These are phyloP conservation scores for Willowsia nigromaculata DNA, from an alignment of 2,888 invertebrate species.

Conservation along the genomic window DNA sequence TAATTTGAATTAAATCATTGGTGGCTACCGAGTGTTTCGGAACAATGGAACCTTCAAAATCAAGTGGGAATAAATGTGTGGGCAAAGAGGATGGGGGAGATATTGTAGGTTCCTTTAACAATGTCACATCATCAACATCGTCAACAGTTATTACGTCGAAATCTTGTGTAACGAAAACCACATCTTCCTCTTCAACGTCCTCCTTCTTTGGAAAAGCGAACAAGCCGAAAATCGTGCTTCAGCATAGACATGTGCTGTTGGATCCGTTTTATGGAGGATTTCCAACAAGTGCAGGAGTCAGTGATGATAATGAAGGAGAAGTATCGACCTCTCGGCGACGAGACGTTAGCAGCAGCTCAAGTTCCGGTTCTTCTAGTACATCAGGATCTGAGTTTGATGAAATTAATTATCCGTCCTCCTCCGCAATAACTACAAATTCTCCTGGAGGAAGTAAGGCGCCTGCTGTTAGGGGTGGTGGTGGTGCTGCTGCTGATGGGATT, in stretches of 20 bases:
- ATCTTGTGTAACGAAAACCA: not conserved
- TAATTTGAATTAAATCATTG: too few species aligned
- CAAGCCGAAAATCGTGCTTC: not conserved
- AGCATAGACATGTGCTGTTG: not conserved
- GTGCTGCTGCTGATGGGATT: too few species aligned
- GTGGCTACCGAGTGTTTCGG: too few species aligned
- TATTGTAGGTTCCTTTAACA: not conserved
- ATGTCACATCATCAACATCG: not conserved
- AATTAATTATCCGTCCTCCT: not conserved
- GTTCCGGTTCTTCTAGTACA: not conserved
- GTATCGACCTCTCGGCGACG: not conserved
- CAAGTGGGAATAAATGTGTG: too few species aligned
- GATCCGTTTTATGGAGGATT: constrained; percentile 27
- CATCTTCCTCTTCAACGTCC: not conserved
- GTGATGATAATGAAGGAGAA: not conserved
- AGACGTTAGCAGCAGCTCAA: not conserved
- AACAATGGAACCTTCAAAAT: too few species aligned
- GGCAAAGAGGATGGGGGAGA: too few species aligned
- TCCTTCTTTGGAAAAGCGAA: not conserved
- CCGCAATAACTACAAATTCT: not conserved
- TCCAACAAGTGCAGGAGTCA: not conserved
- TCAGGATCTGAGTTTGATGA: constrained; percentile 24
- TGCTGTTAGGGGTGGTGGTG: not conserved
- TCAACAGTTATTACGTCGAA: not conserved
- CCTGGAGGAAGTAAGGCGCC: not conserved